Percentiles rank a stretch among this genome's conserved stretches.
Evolutionary conservation across 2,113 vertebrate genomes (phyloP).

Genomic region (Anoura caudifer): DNA sequence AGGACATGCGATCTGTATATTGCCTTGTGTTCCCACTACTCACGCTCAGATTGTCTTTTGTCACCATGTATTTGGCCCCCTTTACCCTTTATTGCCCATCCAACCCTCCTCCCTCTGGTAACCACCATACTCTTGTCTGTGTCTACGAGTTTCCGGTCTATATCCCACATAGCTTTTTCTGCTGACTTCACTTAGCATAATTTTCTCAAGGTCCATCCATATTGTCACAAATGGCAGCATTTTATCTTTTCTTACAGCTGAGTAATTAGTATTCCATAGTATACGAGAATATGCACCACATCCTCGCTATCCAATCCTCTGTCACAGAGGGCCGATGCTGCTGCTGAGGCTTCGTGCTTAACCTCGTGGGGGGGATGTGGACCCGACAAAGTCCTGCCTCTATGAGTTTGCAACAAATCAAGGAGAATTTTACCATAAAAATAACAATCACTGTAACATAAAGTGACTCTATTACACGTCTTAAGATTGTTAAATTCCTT

Average conservation of each 20-base stretch:
- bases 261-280: background rate
- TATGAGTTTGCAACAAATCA: background rate
- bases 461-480: background rate
- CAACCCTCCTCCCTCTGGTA: background rate
- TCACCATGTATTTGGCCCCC: background rate
- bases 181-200: background rate
- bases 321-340: background rate
- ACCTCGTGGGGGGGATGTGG: background rate
- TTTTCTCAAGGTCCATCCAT: background rate
- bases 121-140: background rate
- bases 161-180: background rate
- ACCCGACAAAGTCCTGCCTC: background rate
- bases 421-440: background rate
- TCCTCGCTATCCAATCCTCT: background rate
- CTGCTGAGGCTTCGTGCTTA: background rate
- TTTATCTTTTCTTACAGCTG: background rate
- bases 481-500: background rate
- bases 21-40: background rate
- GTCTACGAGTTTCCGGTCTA: background rate
- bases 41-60: background rate
- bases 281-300: background rate
- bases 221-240: background rate
- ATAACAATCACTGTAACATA: background rate
- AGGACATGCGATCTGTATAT: background rate
- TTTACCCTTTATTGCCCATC: background rate